Conservation (phyloP, 2,797 vertebrate genomes). For the Epinephelus awoara region DNA sequence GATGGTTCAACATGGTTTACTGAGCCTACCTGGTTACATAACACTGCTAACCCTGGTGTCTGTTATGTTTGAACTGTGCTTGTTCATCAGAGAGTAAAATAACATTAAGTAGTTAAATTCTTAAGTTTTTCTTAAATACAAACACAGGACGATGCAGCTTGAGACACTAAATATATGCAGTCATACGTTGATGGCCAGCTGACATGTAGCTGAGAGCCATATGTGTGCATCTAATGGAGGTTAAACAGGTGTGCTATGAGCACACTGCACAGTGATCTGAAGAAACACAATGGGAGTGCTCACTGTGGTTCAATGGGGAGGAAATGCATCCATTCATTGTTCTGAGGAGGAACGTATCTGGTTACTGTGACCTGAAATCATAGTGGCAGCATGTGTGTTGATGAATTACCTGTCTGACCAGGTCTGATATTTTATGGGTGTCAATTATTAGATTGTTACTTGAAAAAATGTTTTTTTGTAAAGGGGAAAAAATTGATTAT, state of each 20-base stretch:
- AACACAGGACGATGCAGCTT: background rate
- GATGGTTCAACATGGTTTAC: slow-evolving; percentile 26
- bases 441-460: background rate
- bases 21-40: background rate
- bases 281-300: slow-evolving; percentile 55
- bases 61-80: background rate
- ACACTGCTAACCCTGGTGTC: background rate
- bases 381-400: slow-evolving; percentile 33
- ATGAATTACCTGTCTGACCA: slow-evolving; percentile 56
- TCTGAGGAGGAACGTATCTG: slow-evolving; percentile 53
- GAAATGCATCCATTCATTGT: slow-evolving; percentile 70
- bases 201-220: background rate
- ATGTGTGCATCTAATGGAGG: slow-evolving; percentile 14
- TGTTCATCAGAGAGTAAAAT: background rate
- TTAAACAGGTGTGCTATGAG: slow-evolving; percentile 52
- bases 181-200: background rate
- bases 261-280: slow-evolving; percentile 36
- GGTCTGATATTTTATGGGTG: slow-evolving; percentile 19
- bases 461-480: background rate
- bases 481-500: background rate
- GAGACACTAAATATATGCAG: background rate
- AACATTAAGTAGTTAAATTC: background rate
- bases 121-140: background rate
- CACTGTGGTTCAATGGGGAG: slow-evolving; percentile 51
- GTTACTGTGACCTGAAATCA: slow-evolving; percentile 56